Evolutionary conservation across 2,888 invertebrate species (phyloP), one percentile per base, ranked within the genome.

Genomic region (Caenorhabditis wallacei): DNA sequence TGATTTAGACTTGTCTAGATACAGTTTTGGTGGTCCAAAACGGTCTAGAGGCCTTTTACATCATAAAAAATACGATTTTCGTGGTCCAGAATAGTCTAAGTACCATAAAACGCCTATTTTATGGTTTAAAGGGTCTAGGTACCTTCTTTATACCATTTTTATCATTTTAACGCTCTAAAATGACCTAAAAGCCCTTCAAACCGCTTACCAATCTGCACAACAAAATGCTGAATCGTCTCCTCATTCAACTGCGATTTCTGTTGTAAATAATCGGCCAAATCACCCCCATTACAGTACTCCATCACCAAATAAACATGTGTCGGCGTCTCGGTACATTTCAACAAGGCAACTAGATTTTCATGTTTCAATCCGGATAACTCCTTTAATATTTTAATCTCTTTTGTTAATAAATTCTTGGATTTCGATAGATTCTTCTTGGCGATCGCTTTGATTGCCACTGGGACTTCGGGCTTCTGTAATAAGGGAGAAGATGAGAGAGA

Each of bases 211-310:
- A 99, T 94, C 93, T 99, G 99, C 91, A 95, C 94, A 87, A 98
- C 94, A 94, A 99, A 99, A 90, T 96, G 94, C 84, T 97, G 94
- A 91, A 99, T 98, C 5, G 98, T 99, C 92, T 97, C 97, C 93
- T 99, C 99, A 93, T 97, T 97, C 54, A 99, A 94, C 59, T 97
- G 97, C 80, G 97, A 96, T 93, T 97, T 97, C 61, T 95, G 95
- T 92, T 95, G 95, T 88, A 99, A 94, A 94, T 98, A 99, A 94
- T 99, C 99, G 22, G 98, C 97, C 93, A 99, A 94, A 93, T 99
- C 99, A 24, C 99, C 98, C 63, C 98, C 98, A 94, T 99, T 99
- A 94, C 99, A 99, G 93, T 79, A 90, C 95, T 99, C 98, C 97
- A 99, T 99, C 90, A 99, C 97, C 91, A 99, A 95, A 94, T 95